These are phyloP conservation scores for Petromus typicus DNA, from an alignment of 2,113 vertebrate genomes.

Conservation along the genomic window DNA sequence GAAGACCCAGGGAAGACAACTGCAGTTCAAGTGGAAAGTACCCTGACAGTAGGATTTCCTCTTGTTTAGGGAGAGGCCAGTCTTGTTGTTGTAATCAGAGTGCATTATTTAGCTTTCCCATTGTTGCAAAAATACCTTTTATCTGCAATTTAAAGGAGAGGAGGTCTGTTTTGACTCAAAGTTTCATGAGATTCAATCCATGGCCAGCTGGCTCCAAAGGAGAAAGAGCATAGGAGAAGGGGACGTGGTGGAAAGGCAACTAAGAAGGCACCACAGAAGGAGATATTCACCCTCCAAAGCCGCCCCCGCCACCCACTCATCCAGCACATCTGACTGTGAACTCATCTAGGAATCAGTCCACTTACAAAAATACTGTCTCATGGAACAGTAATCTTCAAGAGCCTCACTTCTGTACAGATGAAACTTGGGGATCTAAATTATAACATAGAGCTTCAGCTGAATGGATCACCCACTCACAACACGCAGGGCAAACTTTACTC, in stretches of 20 bases:
- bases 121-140: not conserved
- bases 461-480: not conserved
- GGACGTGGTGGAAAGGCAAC: not conserved
- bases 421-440: not conserved
- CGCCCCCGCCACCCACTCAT: not conserved
- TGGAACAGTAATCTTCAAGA: not conserved
- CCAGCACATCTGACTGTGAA: not conserved
- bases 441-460: not conserved
- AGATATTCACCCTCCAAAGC: too few species aligned
- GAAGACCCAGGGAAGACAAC: not conserved
- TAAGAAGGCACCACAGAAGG: not conserved
- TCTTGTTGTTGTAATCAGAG: not conserved
- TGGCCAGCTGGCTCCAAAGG: not conserved
- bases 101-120: not conserved
- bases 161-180: not conserved
- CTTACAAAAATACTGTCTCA: not conserved
- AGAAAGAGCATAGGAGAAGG: not conserved
- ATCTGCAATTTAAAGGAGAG: not conserved
- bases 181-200: not conserved
- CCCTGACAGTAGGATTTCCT: not conserved
- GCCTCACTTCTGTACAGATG: not conserved
- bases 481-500: not conserved
- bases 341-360: not conserved
- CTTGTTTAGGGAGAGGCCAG: not conserved
- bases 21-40: not conserved